Evolutionary conservation across 2,797 vertebrate species (phyloP).

Genomic region (Liasis olivaceus): DNA sequence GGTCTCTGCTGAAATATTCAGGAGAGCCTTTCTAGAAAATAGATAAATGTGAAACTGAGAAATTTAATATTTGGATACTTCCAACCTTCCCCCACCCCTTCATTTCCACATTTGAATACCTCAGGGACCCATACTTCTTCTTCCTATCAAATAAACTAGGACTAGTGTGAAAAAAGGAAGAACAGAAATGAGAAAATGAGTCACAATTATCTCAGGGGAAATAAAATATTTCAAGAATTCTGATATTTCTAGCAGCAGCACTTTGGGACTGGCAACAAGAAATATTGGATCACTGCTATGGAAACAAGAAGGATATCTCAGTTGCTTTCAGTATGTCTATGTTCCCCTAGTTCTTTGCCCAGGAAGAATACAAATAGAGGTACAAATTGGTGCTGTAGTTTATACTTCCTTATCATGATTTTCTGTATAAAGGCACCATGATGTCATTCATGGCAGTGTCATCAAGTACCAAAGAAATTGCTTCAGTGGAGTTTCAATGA

Average conservation of each 20-base stretch:
- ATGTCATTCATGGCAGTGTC: too few species aligned
- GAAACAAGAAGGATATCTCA: background rate
- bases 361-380: too few species aligned
- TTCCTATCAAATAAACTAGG: background rate
- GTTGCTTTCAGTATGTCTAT: background rate
- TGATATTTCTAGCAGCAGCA: background rate
- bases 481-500: too few species aligned
- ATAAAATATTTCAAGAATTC: slow-evolving; percentile 18
- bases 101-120: background rate
- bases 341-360: background rate
- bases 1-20: slow-evolving; percentile 9
- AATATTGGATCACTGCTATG: background rate
- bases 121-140: background rate
- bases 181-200: background rate
- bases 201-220: background rate
- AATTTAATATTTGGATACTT: background rate
- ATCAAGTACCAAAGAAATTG: too few species aligned
- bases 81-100: background rate
- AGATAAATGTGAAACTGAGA: slow-evolving; percentile 13
- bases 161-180: background rate
- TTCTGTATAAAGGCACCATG: too few species aligned
- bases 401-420: too few species aligned
- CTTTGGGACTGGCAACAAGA: background rate
- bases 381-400: too few species aligned
- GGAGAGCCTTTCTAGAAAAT: slow-evolving; percentile 6